These are phyloP conservation scores for Anthopleura sola DNA, from an alignment of 64 coral and sea anemone species.

Conservation along the genomic window DNA sequence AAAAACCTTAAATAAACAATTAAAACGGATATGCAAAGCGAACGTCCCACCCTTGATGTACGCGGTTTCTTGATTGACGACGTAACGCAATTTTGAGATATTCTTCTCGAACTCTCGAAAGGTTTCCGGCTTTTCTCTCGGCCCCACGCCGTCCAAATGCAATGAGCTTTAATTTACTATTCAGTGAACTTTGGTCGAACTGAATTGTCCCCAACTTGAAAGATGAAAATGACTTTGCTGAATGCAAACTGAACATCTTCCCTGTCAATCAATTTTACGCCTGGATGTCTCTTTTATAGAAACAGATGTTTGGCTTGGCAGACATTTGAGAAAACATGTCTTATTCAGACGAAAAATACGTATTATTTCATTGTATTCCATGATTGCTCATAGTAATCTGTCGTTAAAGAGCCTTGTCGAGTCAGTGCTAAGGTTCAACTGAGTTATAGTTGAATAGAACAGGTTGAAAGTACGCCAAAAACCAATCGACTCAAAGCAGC, in stretches of 20 bases:
- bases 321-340: not conserved
- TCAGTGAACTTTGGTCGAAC: not conserved
- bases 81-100: not conserved
- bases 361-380: not conserved
- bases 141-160: not conserved
- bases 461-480: not conserved
- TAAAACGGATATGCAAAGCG: not conserved
- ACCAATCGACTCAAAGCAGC: too few species aligned
- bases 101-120: not conserved
- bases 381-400: not conserved
- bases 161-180: not conserved
- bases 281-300: not conserved
- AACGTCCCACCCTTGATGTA: not conserved
- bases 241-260: not conserved
- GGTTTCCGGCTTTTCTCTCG: not conserved
- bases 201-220: not conserved
- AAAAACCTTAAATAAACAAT: not conserved
- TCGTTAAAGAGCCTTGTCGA: too few species aligned
- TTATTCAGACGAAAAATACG: not conserved
- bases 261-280: not conserved
- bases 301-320: conserved; percentile 4
- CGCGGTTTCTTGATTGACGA: not conserved
- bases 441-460: not conserved
- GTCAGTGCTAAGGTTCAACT: too few species aligned
- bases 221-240: not conserved